Evolutionary conservation across 2,888 invertebrate genomes (phyloP).

Genomic region (Zelleria hepariella): DNA sequence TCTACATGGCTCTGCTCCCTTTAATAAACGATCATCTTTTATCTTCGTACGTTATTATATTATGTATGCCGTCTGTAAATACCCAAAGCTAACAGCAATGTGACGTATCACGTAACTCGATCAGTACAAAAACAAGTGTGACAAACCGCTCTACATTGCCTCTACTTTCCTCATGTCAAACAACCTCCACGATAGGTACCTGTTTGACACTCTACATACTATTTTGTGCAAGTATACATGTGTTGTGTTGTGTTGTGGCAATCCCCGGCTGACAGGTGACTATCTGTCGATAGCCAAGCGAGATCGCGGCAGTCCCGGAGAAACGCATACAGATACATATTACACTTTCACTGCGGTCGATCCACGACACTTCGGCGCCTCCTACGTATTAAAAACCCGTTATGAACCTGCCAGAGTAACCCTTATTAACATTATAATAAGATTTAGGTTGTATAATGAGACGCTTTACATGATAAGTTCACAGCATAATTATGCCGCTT

Average conservation of each 20-base stretch:
- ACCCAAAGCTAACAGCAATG: background rate
- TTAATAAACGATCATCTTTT: too few relatives aligned
- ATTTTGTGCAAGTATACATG: background rate
- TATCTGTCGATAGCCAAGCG: background rate
- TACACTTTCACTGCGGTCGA: constrained; percentile 1
- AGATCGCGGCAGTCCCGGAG: constrained; percentile 2
- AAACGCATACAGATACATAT: background rate
- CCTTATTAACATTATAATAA: background rate
- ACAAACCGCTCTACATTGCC: background rate
- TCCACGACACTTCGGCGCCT: constrained; percentile 2
- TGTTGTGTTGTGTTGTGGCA: background rate
- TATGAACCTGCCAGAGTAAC: background rate
- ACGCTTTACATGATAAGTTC: background rate
- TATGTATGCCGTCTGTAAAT: background rate
- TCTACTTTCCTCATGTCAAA: background rate
- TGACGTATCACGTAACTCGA: background rate
- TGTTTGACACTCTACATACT: too few relatives aligned
- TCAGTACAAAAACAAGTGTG: background rate
- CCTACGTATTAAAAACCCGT: background rate
- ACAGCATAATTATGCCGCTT: background rate
- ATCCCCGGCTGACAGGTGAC: background rate
- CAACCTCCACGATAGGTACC: background rate
- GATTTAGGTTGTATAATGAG: background rate
- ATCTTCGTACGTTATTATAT: too few relatives aligned
- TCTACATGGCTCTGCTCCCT: too few relatives aligned